Evolutionary conservation across 53 echinoderm and acorn worm species (phyloP), one percentile per base, ranked within the genome.

Genomic region (Paracentrotus lividus): DNA sequence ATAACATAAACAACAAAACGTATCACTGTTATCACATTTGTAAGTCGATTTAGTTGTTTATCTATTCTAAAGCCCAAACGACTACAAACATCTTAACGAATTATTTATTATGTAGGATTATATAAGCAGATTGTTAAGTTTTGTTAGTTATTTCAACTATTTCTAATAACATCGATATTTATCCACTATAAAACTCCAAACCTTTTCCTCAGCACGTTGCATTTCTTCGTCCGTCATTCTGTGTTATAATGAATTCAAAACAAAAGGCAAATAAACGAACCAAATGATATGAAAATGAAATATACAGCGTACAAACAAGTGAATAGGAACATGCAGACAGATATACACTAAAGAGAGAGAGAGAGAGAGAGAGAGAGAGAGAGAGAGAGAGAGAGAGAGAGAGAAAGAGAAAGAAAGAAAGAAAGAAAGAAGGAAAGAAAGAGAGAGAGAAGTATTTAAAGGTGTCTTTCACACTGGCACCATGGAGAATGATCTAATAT

Each of bases 121-220:
- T n/a, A n/a, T n/a, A n/a, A n/a, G 6, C 51, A 51, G 51, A 8
- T 51, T 51, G 51, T 6, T 51, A 12, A 51, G 51, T 51, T 51
- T 51, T 51, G 51, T 51, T 51, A 51, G 51, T 12, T 51, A 8
- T 51, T 8, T 6, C 12, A 12, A 8, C 51, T 51, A 51, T 12
- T 51, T 51, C 7, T 51, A 51, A 51, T 51, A 51, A 57, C 57
- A 84, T 33, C 24, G 8, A 32, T 66, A 66, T 7, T 21, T 20
- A 2, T 77, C 9, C 36, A 33, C 77, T 16, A 40, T 78, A 78
- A 3, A 77, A 45, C n/a, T 55, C 57, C 87, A 87, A 87, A 87
- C 87, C 87, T 87, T 87, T 34, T 87, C 87, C 20, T 87, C 87
- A 6, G 53, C 87, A 13, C 31, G 87, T n/a, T 87, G 87, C 57